Conservation (phyloP, 64 coral and sea anemone species). For the Montipora capricornis region DNA sequence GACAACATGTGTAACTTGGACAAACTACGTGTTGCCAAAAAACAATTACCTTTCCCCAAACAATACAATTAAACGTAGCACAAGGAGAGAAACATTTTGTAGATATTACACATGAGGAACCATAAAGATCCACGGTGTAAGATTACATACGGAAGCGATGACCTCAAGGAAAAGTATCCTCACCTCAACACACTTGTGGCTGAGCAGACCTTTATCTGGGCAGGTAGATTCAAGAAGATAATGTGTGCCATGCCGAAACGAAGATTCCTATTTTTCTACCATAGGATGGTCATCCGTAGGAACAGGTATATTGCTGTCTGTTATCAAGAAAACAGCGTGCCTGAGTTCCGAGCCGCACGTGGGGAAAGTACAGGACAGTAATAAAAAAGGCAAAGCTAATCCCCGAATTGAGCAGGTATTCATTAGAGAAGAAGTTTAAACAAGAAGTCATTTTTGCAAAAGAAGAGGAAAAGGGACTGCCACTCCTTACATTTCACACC, state of each 20-base stretch:
- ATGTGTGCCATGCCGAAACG: slow-evolving; percentile 31
- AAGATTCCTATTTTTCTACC: slow-evolving; percentile 38
- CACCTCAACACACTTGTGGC: no score
- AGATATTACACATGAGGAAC: slow-evolving; percentile 7
- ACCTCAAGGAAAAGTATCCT: no score
- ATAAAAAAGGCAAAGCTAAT: background rate
- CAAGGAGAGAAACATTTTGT: slow-evolving; percentile 25
- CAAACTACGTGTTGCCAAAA: slow-evolving; percentile 23
- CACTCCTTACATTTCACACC: no score
- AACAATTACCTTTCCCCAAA: background rate
- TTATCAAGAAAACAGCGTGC: background rate
- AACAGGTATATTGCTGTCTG: slow-evolving; percentile 17
- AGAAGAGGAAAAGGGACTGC: no score
- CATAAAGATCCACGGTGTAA: slow-evolving; percentile 16
- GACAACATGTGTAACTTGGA: slow-evolving; percentile 40
- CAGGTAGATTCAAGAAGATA: no score
- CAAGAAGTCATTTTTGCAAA: no score
- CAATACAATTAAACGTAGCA: background rate
- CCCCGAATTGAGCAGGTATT: no score
- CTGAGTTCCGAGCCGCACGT: background rate
- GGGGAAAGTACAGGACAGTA: background rate
- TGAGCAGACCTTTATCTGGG: no score
- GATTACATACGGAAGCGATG: no score
- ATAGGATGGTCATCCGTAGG: slow-evolving; percentile 42
- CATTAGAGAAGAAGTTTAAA: no score